A percentile compares a stretch with the other conserved stretches of the same genome.
These are phyloP conservation scores for Notarius lentiginosus DNA, from an alignment of 2,113 vertebrate species.

Conservation along the genomic window DNA sequence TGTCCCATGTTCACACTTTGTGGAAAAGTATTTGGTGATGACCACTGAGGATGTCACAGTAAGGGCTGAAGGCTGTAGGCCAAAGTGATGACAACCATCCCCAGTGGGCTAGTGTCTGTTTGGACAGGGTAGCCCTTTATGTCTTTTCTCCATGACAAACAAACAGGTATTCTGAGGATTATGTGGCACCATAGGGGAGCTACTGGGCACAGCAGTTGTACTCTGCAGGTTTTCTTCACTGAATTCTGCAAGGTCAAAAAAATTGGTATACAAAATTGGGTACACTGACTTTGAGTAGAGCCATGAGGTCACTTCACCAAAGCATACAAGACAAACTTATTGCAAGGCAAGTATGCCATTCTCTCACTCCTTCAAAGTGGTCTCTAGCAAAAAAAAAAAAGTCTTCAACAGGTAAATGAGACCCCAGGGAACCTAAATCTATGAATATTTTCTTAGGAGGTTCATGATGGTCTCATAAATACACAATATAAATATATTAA, in stretches of 20 bases:
- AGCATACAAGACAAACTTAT: not conserved
- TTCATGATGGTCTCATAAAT: not conserved
- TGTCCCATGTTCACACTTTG: not conserved
- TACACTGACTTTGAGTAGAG: not conserved
- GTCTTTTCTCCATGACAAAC: not conserved
- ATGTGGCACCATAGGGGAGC: not conserved
- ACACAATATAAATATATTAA: not conserved
- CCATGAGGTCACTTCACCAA: not conserved
- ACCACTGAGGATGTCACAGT: not conserved
- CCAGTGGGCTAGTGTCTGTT: not conserved
- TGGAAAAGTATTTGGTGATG: not conserved
- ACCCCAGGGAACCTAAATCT: not conserved
- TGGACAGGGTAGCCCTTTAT: not conserved
- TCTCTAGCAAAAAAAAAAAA: not conserved
- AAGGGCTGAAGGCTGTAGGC: not conserved
- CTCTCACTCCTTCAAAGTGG: not conserved
- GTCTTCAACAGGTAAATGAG: not conserved
- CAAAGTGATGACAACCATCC: not conserved
- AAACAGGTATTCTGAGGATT: not conserved
- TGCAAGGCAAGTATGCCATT: not conserved
- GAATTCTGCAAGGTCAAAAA: not conserved
- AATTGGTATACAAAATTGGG: not conserved
- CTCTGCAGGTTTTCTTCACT: not conserved
- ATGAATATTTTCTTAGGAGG: not conserved
- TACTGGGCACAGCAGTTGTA: not conserved